These are phyloP conservation scores for Phalera bucephala DNA, from an alignment of 2,888 invertebrate species.

Conservation along the genomic window DNA sequence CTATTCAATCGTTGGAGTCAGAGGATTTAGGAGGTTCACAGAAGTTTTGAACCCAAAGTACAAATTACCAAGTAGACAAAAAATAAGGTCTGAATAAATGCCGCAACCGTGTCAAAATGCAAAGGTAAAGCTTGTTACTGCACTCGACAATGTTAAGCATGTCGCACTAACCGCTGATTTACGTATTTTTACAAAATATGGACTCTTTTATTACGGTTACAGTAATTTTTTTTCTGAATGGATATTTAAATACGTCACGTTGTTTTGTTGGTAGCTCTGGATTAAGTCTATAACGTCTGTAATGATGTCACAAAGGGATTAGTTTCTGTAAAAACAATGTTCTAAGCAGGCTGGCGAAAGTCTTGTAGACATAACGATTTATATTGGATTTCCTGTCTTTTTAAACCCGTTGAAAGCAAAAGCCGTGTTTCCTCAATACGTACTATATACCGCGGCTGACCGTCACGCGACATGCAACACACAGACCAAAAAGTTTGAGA, in stretches of 20 bases:
- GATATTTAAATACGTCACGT: neutral
- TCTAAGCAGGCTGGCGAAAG: no score
- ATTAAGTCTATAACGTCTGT: constrained; percentile 1
- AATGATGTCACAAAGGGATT: neutral
- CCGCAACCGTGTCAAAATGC: neutral
- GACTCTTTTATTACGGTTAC: constrained; percentile 1
- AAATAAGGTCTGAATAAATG: constrained; percentile 1
- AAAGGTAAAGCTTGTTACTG: neutral
- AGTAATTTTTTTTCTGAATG: neutral
- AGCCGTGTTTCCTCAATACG: no score
- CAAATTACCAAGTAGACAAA: constrained; percentile 2
- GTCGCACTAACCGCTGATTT: constrained; percentile 4
- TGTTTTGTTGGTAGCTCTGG: neutral
- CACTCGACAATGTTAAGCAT: neutral
- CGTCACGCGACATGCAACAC: no score
- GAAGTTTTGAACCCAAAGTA: constrained; percentile 4
- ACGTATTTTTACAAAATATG: constrained; percentile 2
- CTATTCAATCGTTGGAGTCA: constrained; percentile 7
- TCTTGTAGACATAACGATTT: no score
- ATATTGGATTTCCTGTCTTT: no score
- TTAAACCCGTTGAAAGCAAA: no score
- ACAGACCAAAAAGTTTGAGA: no score
- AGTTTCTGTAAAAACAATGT: no score
- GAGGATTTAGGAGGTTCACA: constrained; percentile 3
- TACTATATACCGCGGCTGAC: no score